These are phyloP conservation scores for Callorhinus ursinus DNA, from an alignment of 2,113 vertebrate species.

Conservation along the genomic window DNA sequence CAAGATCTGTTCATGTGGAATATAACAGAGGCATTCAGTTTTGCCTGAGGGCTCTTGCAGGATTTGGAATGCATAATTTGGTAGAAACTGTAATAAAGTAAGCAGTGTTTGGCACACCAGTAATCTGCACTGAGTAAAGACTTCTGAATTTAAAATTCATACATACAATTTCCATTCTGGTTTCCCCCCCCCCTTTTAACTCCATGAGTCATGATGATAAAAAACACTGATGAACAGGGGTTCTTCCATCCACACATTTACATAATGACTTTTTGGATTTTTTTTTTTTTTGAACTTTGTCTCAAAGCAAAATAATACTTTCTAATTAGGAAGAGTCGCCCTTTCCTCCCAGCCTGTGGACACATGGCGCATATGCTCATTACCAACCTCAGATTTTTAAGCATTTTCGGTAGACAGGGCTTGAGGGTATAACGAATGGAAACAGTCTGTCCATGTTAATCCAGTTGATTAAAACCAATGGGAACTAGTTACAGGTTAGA, in stretches of 20 bases:
- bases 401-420: neutral
- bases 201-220: neutral
- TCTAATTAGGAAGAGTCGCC: constrained; percentile 34
- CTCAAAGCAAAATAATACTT: constrained; percentile 39
- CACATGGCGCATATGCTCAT: constrained; percentile 1
- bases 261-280: constrained; percentile 42
- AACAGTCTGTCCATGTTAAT: constrained; percentile 30
- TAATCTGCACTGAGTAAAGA: constrained; percentile 1
- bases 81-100: constrained; percentile 33
- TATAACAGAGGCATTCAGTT: neutral
- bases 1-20: neutral
- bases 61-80: constrained; percentile 38
- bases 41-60: neutral
- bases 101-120: neutral
- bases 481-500: neutral
- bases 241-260: constrained; percentile 37
- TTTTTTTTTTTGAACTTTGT: constrained; percentile 26
- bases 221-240: neutral
- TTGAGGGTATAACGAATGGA: neutral
- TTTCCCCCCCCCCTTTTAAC: neutral
- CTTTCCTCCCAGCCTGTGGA: constrained; percentile 6
- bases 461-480: constrained; percentile 42
- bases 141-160: neutral
- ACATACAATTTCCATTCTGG: neutral
- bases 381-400: constrained; percentile 14